phyloP scores from a whole-genome alignment of 2,113 vertebrate genomes.

The Canis aureus region DNA sequence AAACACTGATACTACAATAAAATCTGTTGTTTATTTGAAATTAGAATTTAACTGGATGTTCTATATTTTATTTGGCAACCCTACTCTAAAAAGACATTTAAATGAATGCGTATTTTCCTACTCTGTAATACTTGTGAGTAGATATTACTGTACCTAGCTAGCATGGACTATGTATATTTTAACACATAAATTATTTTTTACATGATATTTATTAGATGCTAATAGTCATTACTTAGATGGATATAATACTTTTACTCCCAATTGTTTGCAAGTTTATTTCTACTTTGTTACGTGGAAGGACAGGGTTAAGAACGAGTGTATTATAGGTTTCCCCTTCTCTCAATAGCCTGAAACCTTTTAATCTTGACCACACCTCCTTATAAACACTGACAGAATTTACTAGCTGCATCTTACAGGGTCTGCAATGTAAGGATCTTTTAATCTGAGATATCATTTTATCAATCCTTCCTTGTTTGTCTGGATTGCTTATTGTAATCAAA shows the following conservation, averaged over 20 bases:
- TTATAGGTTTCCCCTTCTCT: neutral
- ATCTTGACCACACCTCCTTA: neutral
- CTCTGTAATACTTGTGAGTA: neutral
- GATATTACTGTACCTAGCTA: neutral
- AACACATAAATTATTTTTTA: neutral
- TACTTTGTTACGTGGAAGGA: slow-evolving; percentile 7
- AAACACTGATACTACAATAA: neutral
- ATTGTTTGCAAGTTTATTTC: neutral
- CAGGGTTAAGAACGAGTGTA: neutral
- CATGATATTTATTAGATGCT: neutral
- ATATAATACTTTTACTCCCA: neutral
- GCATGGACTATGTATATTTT: neutral
- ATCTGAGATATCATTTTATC: neutral
- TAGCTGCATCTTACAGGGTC: neutral
- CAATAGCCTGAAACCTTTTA: neutral
- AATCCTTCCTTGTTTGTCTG: neutral
- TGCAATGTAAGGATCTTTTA: neutral
- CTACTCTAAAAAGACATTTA: neutral
- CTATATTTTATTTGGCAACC: neutral
- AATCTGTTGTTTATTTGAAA: neutral
- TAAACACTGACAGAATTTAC: neutral
- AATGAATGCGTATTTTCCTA: neutral
- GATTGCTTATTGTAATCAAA: neutral
- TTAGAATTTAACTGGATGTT: neutral
- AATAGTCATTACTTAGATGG: neutral